phyloP scores from a whole-genome alignment of 2,113 vertebrate genomes.

The Bucco capensis region DNA sequence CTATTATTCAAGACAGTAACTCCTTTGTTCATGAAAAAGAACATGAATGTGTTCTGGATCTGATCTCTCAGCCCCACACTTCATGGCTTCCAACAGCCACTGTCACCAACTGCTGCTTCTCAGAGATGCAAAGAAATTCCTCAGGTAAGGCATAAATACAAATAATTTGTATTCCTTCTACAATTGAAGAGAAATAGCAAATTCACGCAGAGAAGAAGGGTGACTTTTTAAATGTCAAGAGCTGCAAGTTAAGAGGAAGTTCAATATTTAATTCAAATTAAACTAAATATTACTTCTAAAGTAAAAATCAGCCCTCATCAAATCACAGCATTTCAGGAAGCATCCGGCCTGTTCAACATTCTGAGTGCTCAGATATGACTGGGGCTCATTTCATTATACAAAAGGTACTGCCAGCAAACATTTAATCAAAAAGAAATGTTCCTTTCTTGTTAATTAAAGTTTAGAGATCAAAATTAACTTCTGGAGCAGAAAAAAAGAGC shows the following conservation, averaged over 20 bases:
- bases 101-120: background rate
- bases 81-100: background rate
- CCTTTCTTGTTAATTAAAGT: conserved; percentile 51
- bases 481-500: background rate
- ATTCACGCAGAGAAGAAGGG: conserved; percentile 6
- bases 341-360: conserved; percentile 48
- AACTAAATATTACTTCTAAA: conserved; percentile 40
- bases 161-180: conserved; percentile 20
- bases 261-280: conserved; percentile 58
- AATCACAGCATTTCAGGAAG: conserved; percentile 15
- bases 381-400: conserved; percentile 31
- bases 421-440: conserved; percentile 51
- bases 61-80: background rate
- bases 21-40: background rate
- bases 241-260: conserved; percentile 33
- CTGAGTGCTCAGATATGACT: background rate
- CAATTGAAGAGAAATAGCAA: background rate
- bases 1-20: background rate
- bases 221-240: conserved; percentile 46
- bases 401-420: conserved; percentile 55
- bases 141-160: background rate
- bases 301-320: conserved; percentile 42
- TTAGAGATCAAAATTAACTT: conserved; percentile 45
- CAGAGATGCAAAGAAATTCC: background rate
- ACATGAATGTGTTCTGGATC: background rate